These are phyloP conservation scores for Chaetoderma sp. DNA, from an alignment of 2,888 invertebrate genomes.

Conservation along the genomic window DNA sequence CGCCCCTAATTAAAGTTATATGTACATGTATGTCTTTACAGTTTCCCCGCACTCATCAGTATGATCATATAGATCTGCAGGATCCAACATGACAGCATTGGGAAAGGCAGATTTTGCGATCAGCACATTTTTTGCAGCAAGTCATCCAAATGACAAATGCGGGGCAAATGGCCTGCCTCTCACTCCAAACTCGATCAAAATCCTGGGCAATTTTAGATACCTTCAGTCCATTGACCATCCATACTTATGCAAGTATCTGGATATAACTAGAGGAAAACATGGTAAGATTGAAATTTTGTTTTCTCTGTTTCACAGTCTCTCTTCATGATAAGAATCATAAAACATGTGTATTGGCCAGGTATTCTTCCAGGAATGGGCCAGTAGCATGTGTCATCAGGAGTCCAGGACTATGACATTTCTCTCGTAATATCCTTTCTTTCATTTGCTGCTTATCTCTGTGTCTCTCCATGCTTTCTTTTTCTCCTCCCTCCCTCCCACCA, in stretches of 20 bases:
- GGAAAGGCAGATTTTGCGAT: constrained; percentile 78
- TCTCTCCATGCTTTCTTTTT: too few species aligned
- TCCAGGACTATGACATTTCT: too few species aligned
- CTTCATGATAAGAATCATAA: neutral
- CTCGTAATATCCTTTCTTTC: too few species aligned
- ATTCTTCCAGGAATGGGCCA: too few species aligned
- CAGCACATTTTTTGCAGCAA: constrained; percentile 89
- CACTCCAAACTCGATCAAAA: constrained; percentile 95
- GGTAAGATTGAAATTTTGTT: constrained; percentile 73
- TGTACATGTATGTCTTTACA: too few species aligned
- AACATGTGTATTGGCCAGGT: too few species aligned
- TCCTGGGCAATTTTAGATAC: constrained; percentile 88
- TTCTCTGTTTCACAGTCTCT: neutral
- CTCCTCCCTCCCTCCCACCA: too few species aligned
- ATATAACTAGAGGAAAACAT: constrained; percentile 92
- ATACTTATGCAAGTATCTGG: constrained; percentile 89
- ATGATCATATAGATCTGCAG: too few species aligned
- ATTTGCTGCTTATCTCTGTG: too few species aligned
- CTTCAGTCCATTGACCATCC: constrained; percentile 81
- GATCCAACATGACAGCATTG: constrained; percentile 53
- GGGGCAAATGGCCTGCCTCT: constrained; percentile 96
- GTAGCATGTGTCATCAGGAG: too few species aligned
- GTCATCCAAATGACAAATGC: constrained; percentile 81
- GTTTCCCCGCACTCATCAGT: too few species aligned
- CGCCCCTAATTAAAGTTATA: too few species aligned